Percentiles rank a stretch among this genome's conserved stretches.
These are phyloP conservation scores for Eristalis intricaria DNA, from an alignment of 2,888 invertebrate genomes.

Conservation along the genomic window DNA sequence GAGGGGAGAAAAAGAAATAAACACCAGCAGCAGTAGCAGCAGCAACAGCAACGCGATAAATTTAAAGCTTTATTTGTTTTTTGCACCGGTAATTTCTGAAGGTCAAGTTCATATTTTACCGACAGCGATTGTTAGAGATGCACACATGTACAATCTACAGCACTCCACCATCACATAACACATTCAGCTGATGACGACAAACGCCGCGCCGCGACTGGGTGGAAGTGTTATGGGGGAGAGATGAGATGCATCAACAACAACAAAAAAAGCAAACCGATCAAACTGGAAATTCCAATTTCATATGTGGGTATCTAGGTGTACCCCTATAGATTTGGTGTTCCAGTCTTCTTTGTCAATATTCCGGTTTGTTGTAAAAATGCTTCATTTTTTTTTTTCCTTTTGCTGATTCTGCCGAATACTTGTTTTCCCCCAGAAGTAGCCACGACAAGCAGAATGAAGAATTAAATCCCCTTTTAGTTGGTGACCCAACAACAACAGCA, in stretches of 20 bases:
- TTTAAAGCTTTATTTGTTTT: constrained; percentile 61
- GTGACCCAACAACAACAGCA: background rate
- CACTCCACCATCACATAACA: background rate
- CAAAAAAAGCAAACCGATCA: constrained; percentile 36
- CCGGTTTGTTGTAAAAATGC: constrained; percentile 42
- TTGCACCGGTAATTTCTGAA: constrained; percentile 73
- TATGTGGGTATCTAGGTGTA: constrained; percentile 34
- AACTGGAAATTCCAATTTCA: constrained; percentile 65
- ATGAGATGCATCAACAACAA: constrained; percentile 34
- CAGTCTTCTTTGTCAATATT: constrained; percentile 32
- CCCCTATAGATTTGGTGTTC: constrained; percentile 4
- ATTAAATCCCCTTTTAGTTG: constrained; percentile 42
- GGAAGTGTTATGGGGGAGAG: constrained; percentile 1
- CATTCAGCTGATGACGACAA: background rate
- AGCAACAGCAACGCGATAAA: constrained; percentile 23
- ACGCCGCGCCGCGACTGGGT: too few species aligned
- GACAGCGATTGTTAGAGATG: constrained; percentile 38
- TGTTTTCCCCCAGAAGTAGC: constrained; percentile 53
- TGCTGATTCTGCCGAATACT: constrained; percentile 34
- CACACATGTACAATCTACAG: background rate
- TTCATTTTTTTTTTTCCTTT: background rate
- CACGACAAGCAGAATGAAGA: background rate
- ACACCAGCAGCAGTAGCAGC: background rate
- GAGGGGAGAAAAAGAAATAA: background rate
- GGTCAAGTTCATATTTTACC: constrained; percentile 75